These are phyloP conservation scores for Dioctria linearis DNA, from an alignment of 2,888 invertebrate species.

Conservation along the genomic window DNA sequence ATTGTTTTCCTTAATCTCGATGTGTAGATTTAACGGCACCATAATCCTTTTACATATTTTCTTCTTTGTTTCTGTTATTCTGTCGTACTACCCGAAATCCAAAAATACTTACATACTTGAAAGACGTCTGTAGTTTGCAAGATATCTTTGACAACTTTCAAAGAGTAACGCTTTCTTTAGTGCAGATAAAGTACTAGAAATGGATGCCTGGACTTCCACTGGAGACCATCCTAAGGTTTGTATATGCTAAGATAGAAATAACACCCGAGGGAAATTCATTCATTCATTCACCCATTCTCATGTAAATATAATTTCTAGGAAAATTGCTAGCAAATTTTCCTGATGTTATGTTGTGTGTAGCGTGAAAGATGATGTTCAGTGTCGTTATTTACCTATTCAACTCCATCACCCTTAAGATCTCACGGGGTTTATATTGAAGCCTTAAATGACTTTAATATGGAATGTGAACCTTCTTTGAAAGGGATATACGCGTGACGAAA, in stretches of 20 bases:
- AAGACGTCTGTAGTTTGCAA: too few relatives aligned
- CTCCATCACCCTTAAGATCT: slow-evolving; percentile 22
- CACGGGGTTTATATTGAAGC: slow-evolving; percentile 15
- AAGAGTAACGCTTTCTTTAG: background rate
- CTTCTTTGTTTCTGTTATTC: too few relatives aligned
- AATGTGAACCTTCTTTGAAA: slow-evolving; percentile 18
- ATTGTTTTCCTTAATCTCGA: slow-evolving; percentile 32
- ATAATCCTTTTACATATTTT: background rate
- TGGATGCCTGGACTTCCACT: background rate
- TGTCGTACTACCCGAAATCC: slow-evolving; percentile 6
- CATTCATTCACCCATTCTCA: slow-evolving; percentile 27
- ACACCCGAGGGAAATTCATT: slow-evolving; percentile 45
- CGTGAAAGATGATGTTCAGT: background rate
- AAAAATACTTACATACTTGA: background rate
- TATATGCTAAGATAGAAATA: background rate
- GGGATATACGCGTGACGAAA: background rate
- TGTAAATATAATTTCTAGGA: slow-evolving; percentile 39
- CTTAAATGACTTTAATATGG: slow-evolving; percentile 28
- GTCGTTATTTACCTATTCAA: slow-evolving; percentile 46
- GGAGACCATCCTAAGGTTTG: background rate
- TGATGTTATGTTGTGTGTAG: slow-evolving; percentile 9
- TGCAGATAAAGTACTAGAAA: background rate
- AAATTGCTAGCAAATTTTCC: slow-evolving; percentile 24
- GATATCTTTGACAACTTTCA: background rate
- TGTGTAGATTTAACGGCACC: slow-evolving; percentile 7